Conservation (phyloP, 2,888 invertebrate species). For the Eustalomyia histrio region DNA sequence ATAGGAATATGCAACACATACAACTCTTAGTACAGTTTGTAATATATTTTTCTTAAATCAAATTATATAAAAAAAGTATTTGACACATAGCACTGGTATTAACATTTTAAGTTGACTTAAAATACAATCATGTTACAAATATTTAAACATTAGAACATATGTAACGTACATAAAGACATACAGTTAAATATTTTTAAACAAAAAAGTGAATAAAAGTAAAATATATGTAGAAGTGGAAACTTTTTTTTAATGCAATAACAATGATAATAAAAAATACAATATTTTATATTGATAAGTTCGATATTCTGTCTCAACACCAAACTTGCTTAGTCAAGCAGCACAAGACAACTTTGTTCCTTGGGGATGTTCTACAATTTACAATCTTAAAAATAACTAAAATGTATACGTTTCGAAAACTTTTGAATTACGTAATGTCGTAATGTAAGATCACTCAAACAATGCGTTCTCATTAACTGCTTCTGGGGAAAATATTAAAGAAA, state of each 20-base stretch:
- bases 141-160: not conserved
- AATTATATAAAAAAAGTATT: too few relatives aligned
- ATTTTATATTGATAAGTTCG: slow-evolving; percentile 63
- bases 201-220: not conserved
- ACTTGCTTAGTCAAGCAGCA: slow-evolving; percentile 9
- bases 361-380: too few relatives aligned
- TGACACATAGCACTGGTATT: not conserved
- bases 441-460: too few relatives aligned
- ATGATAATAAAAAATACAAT: slow-evolving; percentile 73
- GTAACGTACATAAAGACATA: not conserved
- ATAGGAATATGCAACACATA: too few relatives aligned
- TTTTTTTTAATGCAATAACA: slow-evolving; percentile 44
- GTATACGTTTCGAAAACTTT: too few relatives aligned
- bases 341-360: not conserved
- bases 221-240: slow-evolving; percentile 17
- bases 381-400: too few relatives aligned
- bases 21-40: too few relatives aligned
- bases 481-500: too few relatives aligned
- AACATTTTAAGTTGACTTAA: slow-evolving; percentile 18
- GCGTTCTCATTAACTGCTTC: too few relatives aligned
- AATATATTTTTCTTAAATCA: too few relatives aligned
- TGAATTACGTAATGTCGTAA: too few relatives aligned
- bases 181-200: not conserved
- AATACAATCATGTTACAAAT: slow-evolving; percentile 40
- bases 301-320: slow-evolving; percentile 34